phyloP scores from a whole-genome alignment of 2,113 vertebrate species.

The Sorex fumeus region DNA sequence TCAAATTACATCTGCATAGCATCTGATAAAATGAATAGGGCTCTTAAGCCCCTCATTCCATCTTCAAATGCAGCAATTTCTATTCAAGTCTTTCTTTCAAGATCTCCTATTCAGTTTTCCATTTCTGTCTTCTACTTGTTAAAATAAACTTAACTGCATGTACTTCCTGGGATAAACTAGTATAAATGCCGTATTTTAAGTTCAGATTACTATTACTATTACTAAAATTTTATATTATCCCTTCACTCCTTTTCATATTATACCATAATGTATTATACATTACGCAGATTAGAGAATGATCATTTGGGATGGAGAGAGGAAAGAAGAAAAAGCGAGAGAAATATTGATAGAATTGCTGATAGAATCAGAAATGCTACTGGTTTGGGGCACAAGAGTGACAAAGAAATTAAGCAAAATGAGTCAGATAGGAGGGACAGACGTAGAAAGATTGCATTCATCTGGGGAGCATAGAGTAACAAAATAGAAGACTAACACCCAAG shows the following conservation, averaged over 20 bases:
- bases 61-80: not conserved
- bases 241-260: not conserved
- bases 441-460: too few relatives aligned
- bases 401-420: too few relatives aligned
- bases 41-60: not conserved
- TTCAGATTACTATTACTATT: too few relatives aligned
- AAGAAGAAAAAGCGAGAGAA: too few relatives aligned
- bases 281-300: too few relatives aligned
- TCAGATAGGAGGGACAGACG: too few relatives aligned
- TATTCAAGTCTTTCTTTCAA: not conserved
- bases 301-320: not conserved
- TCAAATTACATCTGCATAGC: not conserved
- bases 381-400: not conserved
- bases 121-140: not conserved
- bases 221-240: not conserved
- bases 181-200: not conserved
- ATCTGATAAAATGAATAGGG: not conserved
- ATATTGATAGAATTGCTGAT: too few relatives aligned
- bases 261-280: not conserved
- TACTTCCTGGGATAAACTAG: not conserved
- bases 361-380: not conserved
- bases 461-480: too few relatives aligned
- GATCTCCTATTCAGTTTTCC: not conserved
- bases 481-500: too few relatives aligned
- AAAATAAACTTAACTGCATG: too few relatives aligned